Evolutionary conservation across 2,113 vertebrate genomes (phyloP).

Genomic region (Cranoglanis bouderius): DNA sequence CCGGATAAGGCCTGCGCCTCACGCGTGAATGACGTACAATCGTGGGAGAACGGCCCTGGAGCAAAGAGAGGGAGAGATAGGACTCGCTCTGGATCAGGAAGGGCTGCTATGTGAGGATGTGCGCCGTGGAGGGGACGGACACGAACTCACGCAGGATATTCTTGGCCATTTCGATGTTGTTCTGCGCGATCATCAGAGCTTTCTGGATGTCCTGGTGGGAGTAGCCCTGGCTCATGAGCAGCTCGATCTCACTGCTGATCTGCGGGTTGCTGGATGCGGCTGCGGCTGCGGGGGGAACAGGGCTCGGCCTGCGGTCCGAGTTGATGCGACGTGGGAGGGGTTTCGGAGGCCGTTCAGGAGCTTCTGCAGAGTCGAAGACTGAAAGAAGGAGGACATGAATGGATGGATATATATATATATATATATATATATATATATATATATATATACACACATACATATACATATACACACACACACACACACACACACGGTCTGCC

Average conservation of each 20-base stretch:
- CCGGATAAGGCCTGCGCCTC: background rate
- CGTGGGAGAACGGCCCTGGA: conserved; percentile 16
- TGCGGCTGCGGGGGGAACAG: conserved; percentile 69
- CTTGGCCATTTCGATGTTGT: conserved; percentile 99
- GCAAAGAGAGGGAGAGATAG: conserved; percentile 8
- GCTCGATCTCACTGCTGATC: conserved; percentile 94
- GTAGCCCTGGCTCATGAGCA: conserved; percentile 95
- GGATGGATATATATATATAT: too few relatives aligned
- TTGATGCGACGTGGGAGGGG: conserved; percentile 91
- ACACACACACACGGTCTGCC: too few relatives aligned
- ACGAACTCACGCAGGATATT: conserved; percentile 97
- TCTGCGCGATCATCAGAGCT: conserved; percentile 96
- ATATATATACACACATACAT: too few relatives aligned
- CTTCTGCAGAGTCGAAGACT: conserved; percentile 83
- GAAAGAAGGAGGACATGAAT: conserved; percentile 27
- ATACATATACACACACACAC: too few relatives aligned
- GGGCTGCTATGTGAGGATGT: conserved; percentile 89
- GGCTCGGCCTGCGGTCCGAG: conserved; percentile 84
- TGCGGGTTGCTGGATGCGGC: conserved; percentile 66
- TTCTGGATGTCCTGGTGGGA: conserved; percentile 99
- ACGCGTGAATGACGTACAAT: background rate
- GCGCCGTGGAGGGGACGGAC: conserved; percentile 87
- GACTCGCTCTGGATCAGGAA: conserved; percentile 44
- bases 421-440: too few relatives aligned
- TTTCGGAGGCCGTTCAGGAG: conserved; percentile 92